Evolutionary conservation across 2,888 invertebrate genomes (phyloP).

Genomic region (Cheilosia vernalis): DNA sequence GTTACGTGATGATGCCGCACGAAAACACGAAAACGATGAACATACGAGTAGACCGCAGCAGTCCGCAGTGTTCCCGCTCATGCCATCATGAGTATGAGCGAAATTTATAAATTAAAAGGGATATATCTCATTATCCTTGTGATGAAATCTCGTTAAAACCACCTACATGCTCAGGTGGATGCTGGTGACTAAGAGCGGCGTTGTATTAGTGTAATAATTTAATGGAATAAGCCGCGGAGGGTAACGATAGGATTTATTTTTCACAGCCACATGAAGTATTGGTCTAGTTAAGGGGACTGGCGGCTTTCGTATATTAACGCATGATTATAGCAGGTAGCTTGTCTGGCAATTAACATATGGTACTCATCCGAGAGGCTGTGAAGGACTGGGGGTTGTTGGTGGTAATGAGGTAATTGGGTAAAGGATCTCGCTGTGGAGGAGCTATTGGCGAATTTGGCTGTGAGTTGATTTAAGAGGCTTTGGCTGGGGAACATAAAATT

Average conservation of each 20-base stretch:
- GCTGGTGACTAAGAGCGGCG: constrained; percentile 26
- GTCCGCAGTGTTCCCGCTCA: neutral
- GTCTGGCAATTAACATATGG: constrained; percentile 15
- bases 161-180: constrained; percentile 6
- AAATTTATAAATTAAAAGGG: constrained; percentile 41
- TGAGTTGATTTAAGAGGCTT: neutral
- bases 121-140: constrained; percentile 28
- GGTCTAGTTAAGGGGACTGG: constrained; percentile 14
- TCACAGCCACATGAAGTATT: constrained; percentile 21
- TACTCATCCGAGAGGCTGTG: neutral
- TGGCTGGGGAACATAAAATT: too few species aligned
- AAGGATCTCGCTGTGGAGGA: neutral
- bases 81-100: constrained; percentile 12
- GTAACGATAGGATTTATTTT: constrained; percentile 36
- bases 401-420: constrained; percentile 2
- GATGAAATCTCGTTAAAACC: constrained; percentile 28
- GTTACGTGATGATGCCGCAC: constrained; percentile 21
- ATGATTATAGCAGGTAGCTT: neutral
- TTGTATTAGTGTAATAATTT: constrained; percentile 25
- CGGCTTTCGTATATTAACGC: constrained; percentile 11
- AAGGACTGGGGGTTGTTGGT: constrained; percentile 2
- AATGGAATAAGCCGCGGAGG: constrained; percentile 32
- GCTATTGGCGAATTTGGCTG: neutral
- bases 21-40: constrained; percentile 26
- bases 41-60: neutral